Conservation (phyloP, 2,113 vertebrate genomes). For the Chloroceryle aenea region DNA sequence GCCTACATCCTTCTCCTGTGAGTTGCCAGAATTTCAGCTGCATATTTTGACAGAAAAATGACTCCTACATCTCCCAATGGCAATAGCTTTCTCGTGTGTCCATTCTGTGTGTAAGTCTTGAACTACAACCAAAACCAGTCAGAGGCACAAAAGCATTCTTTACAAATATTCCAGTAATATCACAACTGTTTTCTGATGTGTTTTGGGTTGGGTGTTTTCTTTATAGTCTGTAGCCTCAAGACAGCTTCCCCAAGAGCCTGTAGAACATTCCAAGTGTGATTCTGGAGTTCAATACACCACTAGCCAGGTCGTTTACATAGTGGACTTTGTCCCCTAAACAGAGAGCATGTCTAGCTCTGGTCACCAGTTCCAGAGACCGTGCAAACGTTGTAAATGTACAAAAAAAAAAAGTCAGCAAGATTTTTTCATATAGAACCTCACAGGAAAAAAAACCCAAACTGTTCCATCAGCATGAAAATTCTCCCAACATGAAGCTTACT, state of each 20-base stretch:
- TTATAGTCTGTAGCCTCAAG: slow-evolving; percentile 62
- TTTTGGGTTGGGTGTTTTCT: background rate
- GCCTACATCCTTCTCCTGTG: background rate
- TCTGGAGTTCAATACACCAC: slow-evolving; percentile 80
- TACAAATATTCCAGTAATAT: background rate
- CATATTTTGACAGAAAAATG: background rate
- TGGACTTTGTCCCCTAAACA: slow-evolving; percentile 76
- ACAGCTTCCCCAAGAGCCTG: slow-evolving; percentile 73
- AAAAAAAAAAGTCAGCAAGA: background rate
- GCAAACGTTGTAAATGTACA: slow-evolving; percentile 71
- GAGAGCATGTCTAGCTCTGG: slow-evolving; percentile 78
- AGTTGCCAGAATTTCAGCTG: background rate
- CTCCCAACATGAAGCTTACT: background rate
- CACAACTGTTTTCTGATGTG: background rate
- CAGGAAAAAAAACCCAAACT: background rate
- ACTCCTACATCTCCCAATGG: background rate
- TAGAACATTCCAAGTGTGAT: slow-evolving; percentile 77
- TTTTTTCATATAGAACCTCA: background rate
- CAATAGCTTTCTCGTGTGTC: background rate
- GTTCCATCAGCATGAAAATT: background rate
- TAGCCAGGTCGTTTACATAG: slow-evolving; percentile 80
- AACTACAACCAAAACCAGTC: background rate
- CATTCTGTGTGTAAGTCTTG: background rate
- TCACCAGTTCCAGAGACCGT: slow-evolving; percentile 81
- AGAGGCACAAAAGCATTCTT: background rate